Evolutionary conservation across 2,113 vertebrate genomes (phyloP), one percentile per base, ranked within the genome.

Genomic region (Spilogale gracilis): DNA sequence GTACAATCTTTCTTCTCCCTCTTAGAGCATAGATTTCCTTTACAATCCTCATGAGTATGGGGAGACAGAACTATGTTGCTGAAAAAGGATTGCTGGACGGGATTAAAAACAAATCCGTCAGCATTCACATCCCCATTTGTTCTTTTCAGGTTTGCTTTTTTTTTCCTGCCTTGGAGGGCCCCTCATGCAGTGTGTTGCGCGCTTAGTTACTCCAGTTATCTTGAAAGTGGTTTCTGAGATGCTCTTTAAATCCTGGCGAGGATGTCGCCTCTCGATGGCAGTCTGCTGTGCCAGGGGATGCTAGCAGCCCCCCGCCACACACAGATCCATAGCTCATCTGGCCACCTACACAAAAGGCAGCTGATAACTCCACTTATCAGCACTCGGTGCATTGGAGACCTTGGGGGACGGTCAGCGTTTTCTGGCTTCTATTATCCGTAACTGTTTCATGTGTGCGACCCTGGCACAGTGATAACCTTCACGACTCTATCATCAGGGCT

Each of bases 151-250:
- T 43, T 58, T 43, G 45, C 23, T 25, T 61, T 61, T 23, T 25
- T 56, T 56, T 54, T 54, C 1, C 50, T 0, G 1, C 18, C 71
- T 84, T 30, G 2, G 0, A 21, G 30, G 54, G 21, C 48, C 10
- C 27, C 61, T 69, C 38, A 1, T 78, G 63, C 2, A 0, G 43
- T 30, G 1, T 38, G 43, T 67, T 11, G 54, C 9, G 10, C n/a
- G 52, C 74, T 30, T 83, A 45, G 58, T 89, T 80, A 67, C 2
- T 73, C 45, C 1, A 16, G 89, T 93, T 90, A 52, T 83, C 89
- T 86, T 17, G 43, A 84, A 67, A 65, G 96, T 48, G 71, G 48
- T 74, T 82, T 76, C 81, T 27, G 93, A 93, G 93, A 79, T 32
- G 78, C 78, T 73, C 60, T 50, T 91, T 54, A 54, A 89, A 63